Conservation (phyloP, 2,797 vertebrate genomes). For the Neosilurus hyrtlii region DNA sequence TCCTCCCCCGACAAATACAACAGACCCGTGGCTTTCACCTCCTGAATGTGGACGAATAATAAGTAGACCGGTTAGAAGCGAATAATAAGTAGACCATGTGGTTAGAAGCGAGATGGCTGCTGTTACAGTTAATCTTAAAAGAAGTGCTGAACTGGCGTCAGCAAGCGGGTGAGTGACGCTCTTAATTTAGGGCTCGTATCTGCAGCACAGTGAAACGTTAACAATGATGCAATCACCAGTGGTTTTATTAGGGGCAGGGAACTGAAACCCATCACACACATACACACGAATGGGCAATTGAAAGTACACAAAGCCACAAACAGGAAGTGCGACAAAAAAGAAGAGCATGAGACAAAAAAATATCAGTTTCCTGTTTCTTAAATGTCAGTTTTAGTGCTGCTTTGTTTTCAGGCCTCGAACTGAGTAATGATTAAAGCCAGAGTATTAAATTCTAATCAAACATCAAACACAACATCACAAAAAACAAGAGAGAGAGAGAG, state of each 20-base stretch:
- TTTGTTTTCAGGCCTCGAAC: too few relatives aligned
- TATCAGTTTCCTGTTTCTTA: background rate
- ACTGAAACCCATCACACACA: background rate
- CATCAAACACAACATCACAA: background rate
- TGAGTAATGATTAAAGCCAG: background rate
- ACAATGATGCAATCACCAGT: background rate
- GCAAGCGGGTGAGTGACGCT: background rate
- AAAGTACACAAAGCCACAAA: constrained; percentile 4
- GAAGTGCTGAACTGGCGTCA: background rate
- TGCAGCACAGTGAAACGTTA: background rate
- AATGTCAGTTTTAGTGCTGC: background rate
- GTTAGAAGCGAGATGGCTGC: background rate
- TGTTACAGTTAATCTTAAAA: background rate
- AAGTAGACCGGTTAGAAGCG: background rate
- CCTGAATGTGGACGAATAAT: background rate
- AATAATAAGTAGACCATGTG: background rate
- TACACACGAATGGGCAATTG: background rate
- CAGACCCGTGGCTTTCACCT: background rate
- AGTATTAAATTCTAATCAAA: background rate
- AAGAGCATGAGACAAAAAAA: background rate
- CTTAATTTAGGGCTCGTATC: background rate
- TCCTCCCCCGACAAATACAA: background rate
- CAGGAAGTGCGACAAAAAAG: background rate
- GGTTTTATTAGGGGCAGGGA: background rate
- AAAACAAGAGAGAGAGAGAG: background rate